Base-by-base conservation (phyloP, 2,113 vertebrate genomes). In the Microcebus lehilahytsara region DNA sequence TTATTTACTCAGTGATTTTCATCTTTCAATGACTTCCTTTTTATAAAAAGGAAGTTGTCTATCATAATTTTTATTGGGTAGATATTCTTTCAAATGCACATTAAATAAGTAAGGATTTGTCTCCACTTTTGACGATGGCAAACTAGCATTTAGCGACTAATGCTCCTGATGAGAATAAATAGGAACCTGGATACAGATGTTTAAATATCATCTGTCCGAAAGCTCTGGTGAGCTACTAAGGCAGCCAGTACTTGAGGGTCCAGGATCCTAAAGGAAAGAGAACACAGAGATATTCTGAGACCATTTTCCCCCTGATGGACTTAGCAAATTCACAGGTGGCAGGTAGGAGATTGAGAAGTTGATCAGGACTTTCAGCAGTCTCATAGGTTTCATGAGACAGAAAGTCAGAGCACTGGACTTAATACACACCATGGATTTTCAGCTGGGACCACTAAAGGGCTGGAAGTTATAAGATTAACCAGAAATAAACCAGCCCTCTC, bases 81-180 rank as follows among this genome's bases (percentile, higher is more conserved):
- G n/a, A 71, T 95, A 58, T 49, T 92, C 67, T 88, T 85, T 85
- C n/a, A 92, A 74, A 92, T 78, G 22, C 32, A 79, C 16, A 49
- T 86, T 96, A 79, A 96, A 22, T 51, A 87, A 69, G 9, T 40
- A 83, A 94, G 51, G 46, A 58, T 37, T 86, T 62, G 2, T 79
- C n/a, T 92, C 30, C 4, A 66, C 51, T 85, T 91, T 85, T 51
- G 64, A 77, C 49, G 75, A 75, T 53, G 49, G 62, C 11, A 51
- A 96, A 46, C 27, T 89, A 79, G 60, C 19, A 60, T 89, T 92
- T 94, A 86, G 56, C 66, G 37, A 77, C 51, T 56, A 60, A 78
- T 92, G 69, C 0, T 74, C 2, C 27, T 72, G 2, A 34, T 62
- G n/a, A 96, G 72, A 95, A 75, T 79, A 84, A 71, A 71, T 62